Evolutionary conservation across 2,113 vertebrate species (phyloP).

Genomic region (Struthio camelus): DNA sequence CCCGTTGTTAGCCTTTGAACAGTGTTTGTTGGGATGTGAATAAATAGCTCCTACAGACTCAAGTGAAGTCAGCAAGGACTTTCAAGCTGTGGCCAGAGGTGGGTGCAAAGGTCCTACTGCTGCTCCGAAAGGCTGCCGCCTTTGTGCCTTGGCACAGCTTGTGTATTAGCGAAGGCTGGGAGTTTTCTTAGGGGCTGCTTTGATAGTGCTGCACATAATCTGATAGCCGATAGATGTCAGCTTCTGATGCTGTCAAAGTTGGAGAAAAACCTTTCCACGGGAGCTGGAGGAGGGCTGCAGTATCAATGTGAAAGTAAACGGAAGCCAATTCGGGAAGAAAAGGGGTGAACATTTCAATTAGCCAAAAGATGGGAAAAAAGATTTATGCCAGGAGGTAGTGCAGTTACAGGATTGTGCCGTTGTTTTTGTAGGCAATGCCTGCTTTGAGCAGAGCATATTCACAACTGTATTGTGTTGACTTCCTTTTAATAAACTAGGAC

Average conservation of each 20-base stretch:
- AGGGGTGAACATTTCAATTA: accelerated
- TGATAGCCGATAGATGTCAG: not conserved
- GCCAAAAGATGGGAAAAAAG: not conserved
- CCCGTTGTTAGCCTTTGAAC: not conserved
- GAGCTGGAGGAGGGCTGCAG: not conserved
- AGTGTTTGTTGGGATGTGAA: not conserved
- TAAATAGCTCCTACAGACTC: not conserved
- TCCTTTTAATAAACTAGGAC: not conserved
- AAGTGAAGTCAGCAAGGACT: not conserved
- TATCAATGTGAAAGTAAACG: accelerated
- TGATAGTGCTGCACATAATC: not conserved
- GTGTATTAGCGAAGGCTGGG: not conserved
- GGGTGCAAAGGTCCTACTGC: too few relatives aligned
- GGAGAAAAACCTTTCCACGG: not conserved
- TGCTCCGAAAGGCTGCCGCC: too few relatives aligned
- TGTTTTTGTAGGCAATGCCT: not conserved
- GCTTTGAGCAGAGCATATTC: not conserved
- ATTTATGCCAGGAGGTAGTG: accelerated
- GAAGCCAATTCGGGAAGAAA: not conserved
- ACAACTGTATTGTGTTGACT: not conserved
- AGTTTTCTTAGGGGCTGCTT: not conserved
- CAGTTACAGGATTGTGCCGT: not conserved
- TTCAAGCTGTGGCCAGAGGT: not conserved
- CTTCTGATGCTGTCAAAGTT: not conserved
- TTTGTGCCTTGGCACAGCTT: not conserved